Evolutionary conservation across 2,888 invertebrate genomes (phyloP), one percentile per base, ranked within the genome.

Genomic region (Dyspetes luteomarginatus): DNA sequence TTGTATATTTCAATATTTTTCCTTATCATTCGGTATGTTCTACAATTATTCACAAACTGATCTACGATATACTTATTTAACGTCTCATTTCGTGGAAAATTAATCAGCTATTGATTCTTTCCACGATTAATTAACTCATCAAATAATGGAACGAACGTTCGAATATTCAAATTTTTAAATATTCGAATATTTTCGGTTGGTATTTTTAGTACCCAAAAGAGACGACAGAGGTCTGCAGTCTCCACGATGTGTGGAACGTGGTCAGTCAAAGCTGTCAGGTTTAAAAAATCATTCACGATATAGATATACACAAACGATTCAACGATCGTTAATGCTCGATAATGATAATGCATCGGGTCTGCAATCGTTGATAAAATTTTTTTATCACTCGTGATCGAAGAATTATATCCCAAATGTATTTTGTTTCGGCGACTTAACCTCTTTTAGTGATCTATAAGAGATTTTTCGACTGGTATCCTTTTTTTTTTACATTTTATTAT

Each of bases 241-340:
- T 48, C 30, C 48, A 30, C 45, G 55, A 65, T 30, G 71, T 52
- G 69, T 65, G 64, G 17, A 71, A 71, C 71, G 50, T 52, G 68
- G 30, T 68, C 41, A 60, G 48, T 9, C 48, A 60, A 68, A 60
- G 17, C 75, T 80, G 80, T 72, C 80, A 80, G 65, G 55, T 52
- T 48, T 72, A 65, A 60, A 73, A 82, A 81, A 77, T 56, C 43
- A 60, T 17, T 78, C 50, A 30, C 48, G 30, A 15, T 7, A 5
- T 5, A 50, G 30, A 50, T 19, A 15, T 67, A 68, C 73, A 62
- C 26, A 22, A 15, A 15, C 50, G 50, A 41, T 68, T 17, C 7
- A 52, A 30, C 15, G 58, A 78, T 60, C 67, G 36, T 30, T 67
- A 1, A 9, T 36, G 3, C 17, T 12, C 4, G n/a, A n/a, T 52